phyloP scores from a whole-genome alignment of 1,140 invertebrate genomes.

The Kradibia gibbosae region DNA sequence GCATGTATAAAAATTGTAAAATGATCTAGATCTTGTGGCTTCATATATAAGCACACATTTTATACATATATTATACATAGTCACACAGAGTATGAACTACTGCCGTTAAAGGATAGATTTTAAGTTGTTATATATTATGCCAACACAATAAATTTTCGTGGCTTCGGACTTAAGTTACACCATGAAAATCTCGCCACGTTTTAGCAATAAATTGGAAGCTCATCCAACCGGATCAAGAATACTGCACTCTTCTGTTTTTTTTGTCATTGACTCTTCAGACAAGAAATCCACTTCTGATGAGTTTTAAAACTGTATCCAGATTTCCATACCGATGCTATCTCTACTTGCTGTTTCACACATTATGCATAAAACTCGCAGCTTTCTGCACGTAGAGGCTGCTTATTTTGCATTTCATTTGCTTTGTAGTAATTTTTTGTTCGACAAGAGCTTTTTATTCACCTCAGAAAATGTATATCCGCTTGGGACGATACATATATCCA shows the following conservation, averaged over 20 bases:
- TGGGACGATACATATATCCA: not conserved
- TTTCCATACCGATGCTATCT: constrained; percentile 61
- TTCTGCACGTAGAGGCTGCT: constrained; percentile 41
- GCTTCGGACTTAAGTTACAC: constrained; percentile 68
- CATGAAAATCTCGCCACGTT: constrained; percentile 72
- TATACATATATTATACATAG: not conserved
- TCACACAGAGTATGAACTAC: not conserved
- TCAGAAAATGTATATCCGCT: not conserved
- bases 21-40: not conserved
- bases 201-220: constrained; percentile 71
- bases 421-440: constrained; percentile 23
- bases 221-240: constrained; percentile 69
- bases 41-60: not conserved
- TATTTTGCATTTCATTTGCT: constrained; percentile 44
- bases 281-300: constrained; percentile 69
- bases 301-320: constrained; percentile 64
- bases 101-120: not conserved
- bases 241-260: constrained; percentile 54
- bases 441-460: not conserved
- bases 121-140: not conserved
- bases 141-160: constrained; percentile 65
- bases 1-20: constrained; percentile 18
- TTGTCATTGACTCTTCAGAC: constrained; percentile 62
- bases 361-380: constrained; percentile 1
- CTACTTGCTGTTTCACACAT: constrained; percentile 32